Conservation (phyloP, 2,797 vertebrate species). For the Pogonophryne albipinna region DNA sequence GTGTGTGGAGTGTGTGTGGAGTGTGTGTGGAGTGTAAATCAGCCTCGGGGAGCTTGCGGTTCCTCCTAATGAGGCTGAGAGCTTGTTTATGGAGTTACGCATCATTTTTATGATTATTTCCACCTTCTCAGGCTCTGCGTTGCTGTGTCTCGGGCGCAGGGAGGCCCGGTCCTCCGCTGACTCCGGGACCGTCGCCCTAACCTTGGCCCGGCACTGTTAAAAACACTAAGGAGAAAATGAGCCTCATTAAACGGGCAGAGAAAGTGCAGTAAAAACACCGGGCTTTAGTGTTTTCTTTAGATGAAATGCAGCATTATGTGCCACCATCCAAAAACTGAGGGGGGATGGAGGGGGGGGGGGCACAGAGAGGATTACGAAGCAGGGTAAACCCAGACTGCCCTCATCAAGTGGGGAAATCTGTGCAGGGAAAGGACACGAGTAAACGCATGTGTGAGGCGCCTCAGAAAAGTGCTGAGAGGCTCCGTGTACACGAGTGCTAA, state of each 20-base stretch:
- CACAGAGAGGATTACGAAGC: background rate
- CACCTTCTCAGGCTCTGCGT: constrained; percentile 88
- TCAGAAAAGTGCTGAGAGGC: constrained; percentile 16
- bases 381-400: constrained; percentile 7
- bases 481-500: background rate
- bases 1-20: background rate
- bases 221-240: constrained; percentile 77
- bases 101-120: constrained; percentile 97
- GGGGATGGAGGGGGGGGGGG: background rate
- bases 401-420: constrained; percentile 1
- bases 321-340: background rate
- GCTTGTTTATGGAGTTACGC: constrained; percentile 92
- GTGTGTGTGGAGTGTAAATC: constrained; percentile 37
- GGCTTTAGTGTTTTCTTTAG: constrained; percentile 34
- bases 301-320: constrained; percentile 37
- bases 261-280: constrained; percentile 76
- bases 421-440: background rate
- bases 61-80: constrained; percentile 92
- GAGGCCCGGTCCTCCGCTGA: constrained; percentile 76
- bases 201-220: constrained; percentile 81
- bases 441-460: background rate
- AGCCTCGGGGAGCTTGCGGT: constrained; percentile 89
- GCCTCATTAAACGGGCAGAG: constrained; percentile 83
- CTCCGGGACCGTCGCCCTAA: constrained; percentile 80
- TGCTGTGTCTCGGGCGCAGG: constrained; percentile 82